Conservation (phyloP, 92 coral and sea anemone species). For the Palythoa grandiflora region DNA sequence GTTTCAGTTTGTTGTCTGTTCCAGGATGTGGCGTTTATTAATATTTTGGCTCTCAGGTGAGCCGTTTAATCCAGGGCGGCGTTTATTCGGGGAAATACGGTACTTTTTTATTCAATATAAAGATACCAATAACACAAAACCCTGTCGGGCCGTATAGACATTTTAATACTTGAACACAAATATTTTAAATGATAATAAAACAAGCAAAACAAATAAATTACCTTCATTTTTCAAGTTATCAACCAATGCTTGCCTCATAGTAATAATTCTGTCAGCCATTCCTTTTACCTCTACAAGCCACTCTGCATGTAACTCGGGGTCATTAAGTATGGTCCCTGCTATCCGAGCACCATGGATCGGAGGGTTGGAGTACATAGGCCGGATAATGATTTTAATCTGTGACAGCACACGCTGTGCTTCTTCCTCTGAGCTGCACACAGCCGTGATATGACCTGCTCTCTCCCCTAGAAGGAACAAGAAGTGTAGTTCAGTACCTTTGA, state of each 20-base stretch:
- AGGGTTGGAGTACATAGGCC: constrained; percentile 97
- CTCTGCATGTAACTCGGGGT: constrained; percentile 81
- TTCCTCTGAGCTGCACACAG: constrained; percentile 83
- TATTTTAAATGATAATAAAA: neutral
- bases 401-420: constrained; percentile 95
- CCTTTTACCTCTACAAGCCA: constrained; percentile 96
- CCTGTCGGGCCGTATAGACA: too few species aligned
- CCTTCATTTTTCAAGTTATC: constrained; percentile 90
- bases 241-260: constrained; percentile 88
- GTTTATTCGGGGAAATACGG: too few species aligned
- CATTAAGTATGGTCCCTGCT: constrained; percentile 81
- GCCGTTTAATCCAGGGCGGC: too few species aligned
- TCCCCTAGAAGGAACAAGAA: constrained; percentile 69
- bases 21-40: too few species aligned
- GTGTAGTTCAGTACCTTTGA: too few species aligned
- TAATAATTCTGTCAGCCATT: constrained; percentile 97
- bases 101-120: too few species aligned
- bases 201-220: constrained; percentile 20
- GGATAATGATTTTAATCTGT: constrained; percentile 94
- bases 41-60: too few species aligned
- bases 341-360: constrained; percentile 96
- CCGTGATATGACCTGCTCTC: constrained; percentile 86
- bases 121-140: too few species aligned
- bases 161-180: neutral
- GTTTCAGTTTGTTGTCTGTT: too few species aligned